Percentiles rank a stretch among this genome's conserved stretches.
These are phyloP conservation scores for Pycnomerus fuliginosus DNA, from an alignment of 2,888 invertebrate genomes.

Conservation along the genomic window DNA sequence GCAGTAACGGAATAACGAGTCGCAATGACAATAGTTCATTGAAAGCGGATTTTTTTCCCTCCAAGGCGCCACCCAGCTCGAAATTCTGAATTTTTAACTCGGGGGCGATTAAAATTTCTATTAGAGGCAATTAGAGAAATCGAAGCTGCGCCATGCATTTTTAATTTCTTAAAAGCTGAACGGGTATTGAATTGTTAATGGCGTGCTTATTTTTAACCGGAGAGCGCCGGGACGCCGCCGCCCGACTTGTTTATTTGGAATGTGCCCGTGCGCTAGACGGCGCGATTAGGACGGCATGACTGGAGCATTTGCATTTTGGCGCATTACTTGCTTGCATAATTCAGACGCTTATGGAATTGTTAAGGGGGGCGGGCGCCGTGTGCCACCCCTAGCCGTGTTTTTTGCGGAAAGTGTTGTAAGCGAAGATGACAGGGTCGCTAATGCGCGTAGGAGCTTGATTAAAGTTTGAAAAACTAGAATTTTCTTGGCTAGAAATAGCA, in stretches of 20 bases:
- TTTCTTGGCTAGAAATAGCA: too few species aligned
- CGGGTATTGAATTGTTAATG: constrained; percentile 40
- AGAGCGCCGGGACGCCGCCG: constrained; percentile 19
- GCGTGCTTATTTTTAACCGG: constrained; percentile 35
- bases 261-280: constrained; percentile 33
- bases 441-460: too few species aligned
- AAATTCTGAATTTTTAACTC: too few species aligned
- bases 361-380: too few species aligned
- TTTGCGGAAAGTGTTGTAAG: too few species aligned
- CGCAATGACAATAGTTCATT: too few species aligned
- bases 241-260: constrained; percentile 34
- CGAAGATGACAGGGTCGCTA: too few species aligned
- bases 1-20: too few species aligned
- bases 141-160: constrained; percentile 48
- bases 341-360: constrained; percentile 35
- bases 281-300: constrained; percentile 32
- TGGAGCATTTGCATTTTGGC: constrained; percentile 35
- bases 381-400: too few species aligned
- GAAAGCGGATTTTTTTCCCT: too few species aligned
- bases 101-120: constrained; percentile 40
- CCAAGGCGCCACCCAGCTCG: too few species aligned
- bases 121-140: constrained; percentile 47
- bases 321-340: constrained; percentile 39
- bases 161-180: constrained; percentile 48
- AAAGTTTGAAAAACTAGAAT: too few species aligned